Conservation (phyloP, 1,140 invertebrate genomes). For the Tribolium madens region DNA sequence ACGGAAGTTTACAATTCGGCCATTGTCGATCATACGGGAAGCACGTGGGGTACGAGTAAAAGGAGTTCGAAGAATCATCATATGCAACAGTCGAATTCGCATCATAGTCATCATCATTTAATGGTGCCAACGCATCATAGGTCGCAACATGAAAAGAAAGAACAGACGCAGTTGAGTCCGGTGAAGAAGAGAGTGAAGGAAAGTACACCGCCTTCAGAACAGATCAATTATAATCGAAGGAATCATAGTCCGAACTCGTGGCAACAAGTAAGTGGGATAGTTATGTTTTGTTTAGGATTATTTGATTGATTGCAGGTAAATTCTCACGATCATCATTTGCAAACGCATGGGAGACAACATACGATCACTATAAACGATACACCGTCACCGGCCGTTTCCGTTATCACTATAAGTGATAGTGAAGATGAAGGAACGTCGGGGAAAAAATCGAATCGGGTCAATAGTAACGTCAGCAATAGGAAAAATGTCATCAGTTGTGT, state of each 20-base stretch:
- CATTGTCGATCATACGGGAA: conserved; percentile 71
- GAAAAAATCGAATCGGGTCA: conserved; percentile 51
- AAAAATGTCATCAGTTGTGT: conserved; percentile 86
- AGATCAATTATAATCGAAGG: conserved; percentile 64
- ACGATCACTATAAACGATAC: conserved; percentile 93
- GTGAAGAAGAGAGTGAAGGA: conserved; percentile 99
- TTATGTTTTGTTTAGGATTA: neutral
- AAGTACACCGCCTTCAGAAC: conserved; percentile 84
- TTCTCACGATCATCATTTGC: conserved; percentile 58
- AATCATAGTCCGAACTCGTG: conserved; percentile 66
- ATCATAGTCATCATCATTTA: conserved; percentile 66
- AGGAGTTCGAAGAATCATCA: conserved; percentile 70
- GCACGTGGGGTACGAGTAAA: conserved; percentile 66
- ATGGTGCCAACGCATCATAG: conserved; percentile 66
- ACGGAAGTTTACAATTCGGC: conserved; percentile 68
- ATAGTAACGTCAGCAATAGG: conserved; percentile 62
- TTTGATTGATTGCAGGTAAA: conserved; percentile 47
- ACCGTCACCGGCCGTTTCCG: conserved; percentile 93
- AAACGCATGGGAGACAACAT: conserved; percentile 65
- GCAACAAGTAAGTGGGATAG: conserved; percentile 60
- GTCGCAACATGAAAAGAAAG: conserved; percentile 81
- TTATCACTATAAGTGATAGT: conserved; percentile 96
- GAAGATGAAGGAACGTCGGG: conserved; percentile 83
- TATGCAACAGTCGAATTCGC: conserved; percentile 56
- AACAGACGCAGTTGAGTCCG: conserved; percentile 91